phyloP scores from a whole-genome alignment of 1,140 invertebrate species.

The Drosophila elegans region DNA sequence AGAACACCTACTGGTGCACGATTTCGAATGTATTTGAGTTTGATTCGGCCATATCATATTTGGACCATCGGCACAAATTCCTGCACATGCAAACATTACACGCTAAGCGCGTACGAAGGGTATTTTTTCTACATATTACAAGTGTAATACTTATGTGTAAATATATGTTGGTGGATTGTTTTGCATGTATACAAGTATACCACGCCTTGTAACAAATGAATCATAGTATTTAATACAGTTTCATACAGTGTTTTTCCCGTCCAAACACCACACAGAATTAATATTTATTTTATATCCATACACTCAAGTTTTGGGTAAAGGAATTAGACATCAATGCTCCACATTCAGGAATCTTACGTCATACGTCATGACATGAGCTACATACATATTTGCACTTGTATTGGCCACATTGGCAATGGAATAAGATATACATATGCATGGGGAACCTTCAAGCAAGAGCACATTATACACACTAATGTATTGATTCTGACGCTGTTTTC shows the following conservation, averaged over 20 bases:
- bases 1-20: not conserved
- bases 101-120: too few species aligned
- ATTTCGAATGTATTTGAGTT: not conserved
- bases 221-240: not conserved
- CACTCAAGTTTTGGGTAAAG: not conserved
- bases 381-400: conserved; percentile 19
- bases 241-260: not conserved
- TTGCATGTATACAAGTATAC: not conserved
- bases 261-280: not conserved
- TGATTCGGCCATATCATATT: not conserved
- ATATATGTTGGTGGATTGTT: not conserved
- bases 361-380: conserved; percentile 15
- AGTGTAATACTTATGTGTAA: not conserved
- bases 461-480: conserved; percentile 21
- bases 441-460: conserved; percentile 12
- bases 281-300: not conserved
- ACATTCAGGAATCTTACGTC: conserved; percentile 34
- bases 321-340: not conserved
- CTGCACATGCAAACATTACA: not conserved
- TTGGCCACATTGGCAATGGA: conserved; percentile 25
- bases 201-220: not conserved
- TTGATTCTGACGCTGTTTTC: conserved; percentile 13
- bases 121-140: too few species aligned
- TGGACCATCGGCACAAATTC: not conserved
- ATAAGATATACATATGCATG: conserved; percentile 4